These are phyloP conservation scores for Dioctria rufipes DNA, from an alignment of 2,888 invertebrate genomes.

Conservation along the genomic window DNA sequence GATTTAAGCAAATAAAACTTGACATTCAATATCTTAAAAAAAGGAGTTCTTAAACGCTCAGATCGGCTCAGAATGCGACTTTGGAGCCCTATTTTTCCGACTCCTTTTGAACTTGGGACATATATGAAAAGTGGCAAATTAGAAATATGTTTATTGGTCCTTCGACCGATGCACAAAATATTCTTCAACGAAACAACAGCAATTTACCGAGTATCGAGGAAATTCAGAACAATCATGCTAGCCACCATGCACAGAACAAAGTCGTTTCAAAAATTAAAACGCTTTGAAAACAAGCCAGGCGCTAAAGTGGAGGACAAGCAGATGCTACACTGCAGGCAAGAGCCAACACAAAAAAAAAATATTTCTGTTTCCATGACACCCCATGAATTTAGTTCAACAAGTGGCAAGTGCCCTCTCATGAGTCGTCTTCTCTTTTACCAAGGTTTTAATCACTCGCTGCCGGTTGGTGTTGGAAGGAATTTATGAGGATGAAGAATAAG, in stretches of 20 bases:
- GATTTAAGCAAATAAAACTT: no score
- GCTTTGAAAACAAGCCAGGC: slow-evolving; percentile 13
- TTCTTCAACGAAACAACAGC: no score
- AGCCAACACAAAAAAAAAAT: slow-evolving; percentile 21
- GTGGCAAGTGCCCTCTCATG: slow-evolving; percentile 5
- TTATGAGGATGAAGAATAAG: no score
- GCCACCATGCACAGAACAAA: background rate
- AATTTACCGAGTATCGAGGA: no score
- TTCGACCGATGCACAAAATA: background rate
- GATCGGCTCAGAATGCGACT: no score
- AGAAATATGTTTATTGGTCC: slow-evolving; percentile 2
- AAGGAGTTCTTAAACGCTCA: no score
- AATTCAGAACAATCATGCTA: background rate
- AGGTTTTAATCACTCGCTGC: background rate
- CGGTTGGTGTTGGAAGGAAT: no score
- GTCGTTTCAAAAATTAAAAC: background rate
- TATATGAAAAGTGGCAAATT: slow-evolving; percentile 7
- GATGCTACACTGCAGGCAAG: background rate
- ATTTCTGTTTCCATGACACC: slow-evolving; percentile 38
- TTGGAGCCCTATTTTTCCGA: no score
- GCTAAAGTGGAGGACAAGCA: slow-evolving; percentile 33
- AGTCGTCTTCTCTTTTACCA: background rate
- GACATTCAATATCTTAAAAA: no score
- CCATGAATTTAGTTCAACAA: slow-evolving; percentile 52
- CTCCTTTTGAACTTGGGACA: no score